Evolutionary conservation across 2,113 vertebrate genomes (phyloP).

Genomic region (Salvelinus sp.): DNA sequence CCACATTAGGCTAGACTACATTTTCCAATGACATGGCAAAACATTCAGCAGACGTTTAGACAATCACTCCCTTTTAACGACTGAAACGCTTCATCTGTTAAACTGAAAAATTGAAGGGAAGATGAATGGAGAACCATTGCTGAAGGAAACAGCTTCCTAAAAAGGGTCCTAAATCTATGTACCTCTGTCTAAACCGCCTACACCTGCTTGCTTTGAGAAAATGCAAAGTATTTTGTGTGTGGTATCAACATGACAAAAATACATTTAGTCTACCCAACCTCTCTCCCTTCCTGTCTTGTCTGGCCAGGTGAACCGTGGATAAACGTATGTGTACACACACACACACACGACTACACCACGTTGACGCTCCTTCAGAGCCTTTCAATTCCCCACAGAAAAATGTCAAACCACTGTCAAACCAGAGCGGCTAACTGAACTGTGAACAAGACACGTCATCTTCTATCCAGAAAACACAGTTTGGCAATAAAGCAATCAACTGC

Average conservation of each 20-base stretch:
- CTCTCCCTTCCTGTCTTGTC: neutral
- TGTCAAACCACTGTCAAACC: neutral
- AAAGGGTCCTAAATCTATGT: too few relatives aligned
- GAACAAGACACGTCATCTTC: neutral
- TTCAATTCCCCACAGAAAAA: neutral
- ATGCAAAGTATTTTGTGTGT: neutral
- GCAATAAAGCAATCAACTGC: neutral
- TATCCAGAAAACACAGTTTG: neutral
- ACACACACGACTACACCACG: neutral
- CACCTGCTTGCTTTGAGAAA: neutral
- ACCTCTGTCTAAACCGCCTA: neutral
- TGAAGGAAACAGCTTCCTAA: too few relatives aligned
- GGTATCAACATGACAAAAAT: conserved; percentile 2
- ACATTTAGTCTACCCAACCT: neutral
- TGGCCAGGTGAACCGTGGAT: neutral
- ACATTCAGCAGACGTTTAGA: conserved; percentile 13
- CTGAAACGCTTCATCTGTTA: conserved; percentile 2
- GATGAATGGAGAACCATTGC: too few relatives aligned
- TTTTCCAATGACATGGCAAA: conserved; percentile 19
- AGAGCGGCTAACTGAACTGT: neutral
- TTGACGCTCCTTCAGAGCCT: neutral
- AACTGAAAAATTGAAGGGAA: neutral
- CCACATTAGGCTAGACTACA: conserved; percentile 8
- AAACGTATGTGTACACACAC: neutral
- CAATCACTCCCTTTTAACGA: conserved; percentile 8